Evolutionary conservation across 2,797 vertebrate species (phyloP), one percentile per base, ranked within the genome.

Genomic region (Eutrigla gurnardus): DNA sequence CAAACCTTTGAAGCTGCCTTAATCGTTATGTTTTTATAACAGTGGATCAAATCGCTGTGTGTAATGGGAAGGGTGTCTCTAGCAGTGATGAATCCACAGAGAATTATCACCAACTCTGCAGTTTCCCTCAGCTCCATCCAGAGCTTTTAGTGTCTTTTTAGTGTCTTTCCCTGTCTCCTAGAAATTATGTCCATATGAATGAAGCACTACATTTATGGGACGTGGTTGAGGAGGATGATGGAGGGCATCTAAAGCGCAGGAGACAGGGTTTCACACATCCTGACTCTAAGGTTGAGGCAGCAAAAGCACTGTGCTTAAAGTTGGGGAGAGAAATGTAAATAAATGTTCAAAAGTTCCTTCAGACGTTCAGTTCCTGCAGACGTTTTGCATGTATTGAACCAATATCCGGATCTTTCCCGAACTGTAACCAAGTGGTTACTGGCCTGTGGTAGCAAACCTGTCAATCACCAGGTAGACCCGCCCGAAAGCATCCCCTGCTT

Each of bases 131-230:
- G 58, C 13, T 43, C 39, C 18, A 43, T 42, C 18, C 12, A 12
- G 18, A 60, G 58, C 18, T 60, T 43, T 60, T 25, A 60, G 58
- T 43, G 9, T 60, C 39, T 60, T 25, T 60, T 60, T 60, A 32
- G 40, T 60, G 18, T 61, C 58, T 61, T 25, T 32, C 25, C 40
- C 57, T 42, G 39, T 42, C n/a, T 40, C 57, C n/a, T 59, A 25
- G 39, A 59, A 59, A 25, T 42, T 37, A 59, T 42, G 57, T 59
- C n/a, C 39, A 42, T 42, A 42, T 25, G 11, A 59, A 42, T 32
- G 57, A 40, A 18, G 39, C 6, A 12, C 39, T 42, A 13, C 50
- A 12, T 52, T 52, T 52, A 35, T 54, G 9, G 42, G 7, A 17
- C 7, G 42, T 33, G 42, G 59, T 10, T 8, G 9, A 18, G 25